Evolutionary conservation across 2,888 invertebrate species (phyloP), one percentile per base, ranked within the genome.

Genomic region (Volucella bombylans): DNA sequence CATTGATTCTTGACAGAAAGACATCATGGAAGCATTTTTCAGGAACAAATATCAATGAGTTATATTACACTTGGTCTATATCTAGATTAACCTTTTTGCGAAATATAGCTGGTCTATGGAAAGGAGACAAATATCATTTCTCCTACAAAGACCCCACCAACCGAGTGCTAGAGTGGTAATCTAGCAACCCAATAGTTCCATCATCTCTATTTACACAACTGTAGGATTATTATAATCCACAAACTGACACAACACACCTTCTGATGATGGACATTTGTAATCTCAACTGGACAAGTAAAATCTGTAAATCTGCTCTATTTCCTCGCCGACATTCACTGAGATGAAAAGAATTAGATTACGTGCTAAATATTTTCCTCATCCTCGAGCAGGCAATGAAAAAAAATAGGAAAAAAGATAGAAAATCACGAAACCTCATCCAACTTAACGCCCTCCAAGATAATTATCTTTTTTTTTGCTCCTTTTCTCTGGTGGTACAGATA

Each of bases 321-420:
- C 77, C 55, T 47, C 49, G 69, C 55, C 45, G 71, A 67, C 77
- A 71, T 77, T 67, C 49, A 72, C 59, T 61, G 64, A 82, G 61
- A 82, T 67, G 77, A 64, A 77, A 72, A 50, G 54, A 82, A 77
- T 82, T 77, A 67, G 71, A 71, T 77, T 82, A 59, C 61, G 10
- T 82, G 81, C 64, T 77, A 65, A 82, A 77, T 82, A 59, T 82
- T 45, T 49, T 18, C 18, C 39, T 50, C 79, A 39, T 9, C 39
- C 59, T 55, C 23, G 57, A 41, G 64, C 15, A 64, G 43, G 54
- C 49, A 23, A 11, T 15, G 2, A 54, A 4, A 50, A 4, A 50
- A 38, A 50, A 45, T 39, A 15, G 45, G 50, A 57, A 68, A 50
- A 50, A 50, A 45, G 31, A 49, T 12, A 65, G 50, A 57, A 68